Percentiles rank a stretch among this genome's conserved stretches.
phyloP scores from a whole-genome alignment of 2,888 invertebrate genomes.

The Luffia ferchaultella region DNA sequence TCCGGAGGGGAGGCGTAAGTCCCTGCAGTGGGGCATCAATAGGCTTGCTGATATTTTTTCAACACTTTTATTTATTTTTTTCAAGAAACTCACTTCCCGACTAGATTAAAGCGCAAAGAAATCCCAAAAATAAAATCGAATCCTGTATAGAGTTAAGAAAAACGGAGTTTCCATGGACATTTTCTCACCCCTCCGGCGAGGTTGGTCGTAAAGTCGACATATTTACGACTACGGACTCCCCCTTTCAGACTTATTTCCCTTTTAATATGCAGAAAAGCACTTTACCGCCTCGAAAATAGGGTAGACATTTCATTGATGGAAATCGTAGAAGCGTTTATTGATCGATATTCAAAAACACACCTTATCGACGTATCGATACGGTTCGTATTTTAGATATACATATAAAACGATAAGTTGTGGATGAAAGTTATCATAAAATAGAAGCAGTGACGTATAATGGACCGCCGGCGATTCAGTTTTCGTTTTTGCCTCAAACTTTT shows the following conservation, averaged over 20 bases:
- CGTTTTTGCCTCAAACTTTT: neutral
- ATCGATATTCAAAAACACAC: too few species aligned
- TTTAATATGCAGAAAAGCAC: neutral
- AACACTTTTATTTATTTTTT: too few species aligned
- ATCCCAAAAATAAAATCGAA: too few species aligned
- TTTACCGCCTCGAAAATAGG: neutral
- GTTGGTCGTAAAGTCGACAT: neutral
- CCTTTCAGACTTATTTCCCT: neutral
- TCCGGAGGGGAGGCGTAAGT: too few species aligned
- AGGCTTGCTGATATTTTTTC: too few species aligned
- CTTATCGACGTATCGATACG: too few species aligned
- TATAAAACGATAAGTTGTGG: neutral
- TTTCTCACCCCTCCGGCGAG: neutral
- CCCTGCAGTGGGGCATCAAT: too few species aligned
- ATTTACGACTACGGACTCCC: neutral
- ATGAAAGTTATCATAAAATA: neutral
- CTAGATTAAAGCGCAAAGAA: too few species aligned
- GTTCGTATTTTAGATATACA: too few species aligned
- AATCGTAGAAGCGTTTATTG: too few species aligned
- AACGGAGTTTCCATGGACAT: neutral
- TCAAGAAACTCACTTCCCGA: too few species aligned
- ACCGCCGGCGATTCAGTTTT: neutral
- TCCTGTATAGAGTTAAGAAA: too few species aligned
- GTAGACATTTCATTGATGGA: neutral
- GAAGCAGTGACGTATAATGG: neutral